Conservation (phyloP, 1,140 invertebrate species). For the Scaptomyza pallida region DNA sequence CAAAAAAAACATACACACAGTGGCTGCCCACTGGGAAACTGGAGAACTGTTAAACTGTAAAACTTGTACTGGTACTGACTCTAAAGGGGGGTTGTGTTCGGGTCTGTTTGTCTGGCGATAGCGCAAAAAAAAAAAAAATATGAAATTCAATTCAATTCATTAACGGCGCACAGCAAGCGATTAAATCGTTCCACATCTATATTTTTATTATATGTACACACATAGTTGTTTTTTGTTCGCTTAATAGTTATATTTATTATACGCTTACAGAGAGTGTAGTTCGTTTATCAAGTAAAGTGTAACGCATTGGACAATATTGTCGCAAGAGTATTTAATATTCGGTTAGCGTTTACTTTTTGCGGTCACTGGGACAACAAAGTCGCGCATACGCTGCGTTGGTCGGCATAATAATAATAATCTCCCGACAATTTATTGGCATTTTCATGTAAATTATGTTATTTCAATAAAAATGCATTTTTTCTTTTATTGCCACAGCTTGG, state of each 20-base stretch:
- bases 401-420: constrained; percentile 46
- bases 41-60: constrained; percentile 30
- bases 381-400: constrained; percentile 33
- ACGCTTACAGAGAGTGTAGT: not conserved
- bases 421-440: constrained; percentile 69
- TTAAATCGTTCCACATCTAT: constrained; percentile 68
- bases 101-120: constrained; percentile 45
- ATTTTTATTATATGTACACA: constrained; percentile 49
- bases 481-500: constrained; percentile 65
- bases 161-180: constrained; percentile 67
- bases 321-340: not conserved
- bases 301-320: not conserved
- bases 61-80: constrained; percentile 31
- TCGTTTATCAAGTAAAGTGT: not conserved
- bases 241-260: not conserved
- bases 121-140: constrained; percentile 45
- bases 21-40: constrained; percentile 60
- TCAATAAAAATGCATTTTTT: constrained; percentile 72
- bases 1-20: constrained; percentile 4
- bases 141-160: constrained; percentile 81
- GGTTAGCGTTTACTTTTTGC: constrained; percentile 21
- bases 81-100: not conserved
- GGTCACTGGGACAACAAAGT: constrained; percentile 48
- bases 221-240: constrained; percentile 13
- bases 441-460: constrained; percentile 78